Conservation (phyloP, 64 coral and sea anemone species). For the Astreopora myriophthalma region DNA sequence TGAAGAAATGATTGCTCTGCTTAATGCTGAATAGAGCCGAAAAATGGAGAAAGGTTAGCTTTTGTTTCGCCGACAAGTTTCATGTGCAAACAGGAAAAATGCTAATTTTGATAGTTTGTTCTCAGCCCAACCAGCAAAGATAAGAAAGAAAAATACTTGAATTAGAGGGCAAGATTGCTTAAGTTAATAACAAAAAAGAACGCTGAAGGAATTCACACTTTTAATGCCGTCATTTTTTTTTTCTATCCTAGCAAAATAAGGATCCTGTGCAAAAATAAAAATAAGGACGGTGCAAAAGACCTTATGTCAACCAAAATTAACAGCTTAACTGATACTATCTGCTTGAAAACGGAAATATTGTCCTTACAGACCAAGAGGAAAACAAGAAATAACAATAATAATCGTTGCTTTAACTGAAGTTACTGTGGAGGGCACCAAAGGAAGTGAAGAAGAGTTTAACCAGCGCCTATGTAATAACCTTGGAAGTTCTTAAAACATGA, state of each 20-base stretch:
- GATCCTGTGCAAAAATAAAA: neutral
- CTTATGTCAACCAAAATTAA: constrained; percentile 11
- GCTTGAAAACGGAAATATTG: constrained; percentile 4
- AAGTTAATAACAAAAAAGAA: constrained; percentile 16
- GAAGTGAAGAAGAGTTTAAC: too few species aligned
- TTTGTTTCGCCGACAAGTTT: constrained; percentile 54
- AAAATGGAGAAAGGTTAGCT: constrained; percentile 17
- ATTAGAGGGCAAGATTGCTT: constrained; percentile 24
- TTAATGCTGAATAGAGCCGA: neutral
- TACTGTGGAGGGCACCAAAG: too few species aligned
- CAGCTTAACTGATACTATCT: constrained; percentile 31
- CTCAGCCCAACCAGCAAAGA: constrained; percentile 37
- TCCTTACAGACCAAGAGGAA: neutral
- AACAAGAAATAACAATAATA: neutral
- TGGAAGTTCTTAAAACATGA: too few species aligned
- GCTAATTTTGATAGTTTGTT: constrained; percentile 48
- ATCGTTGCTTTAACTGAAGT: neutral
- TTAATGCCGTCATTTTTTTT: neutral
- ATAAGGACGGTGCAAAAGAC: too few species aligned
- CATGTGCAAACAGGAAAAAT: constrained; percentile 39
- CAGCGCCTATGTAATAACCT: too few species aligned
- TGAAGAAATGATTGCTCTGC: neutral
- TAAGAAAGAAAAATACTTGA: constrained; percentile 47
- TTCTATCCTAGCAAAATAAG: constrained; percentile 24
- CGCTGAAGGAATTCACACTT: constrained; percentile 9